Evolutionary conservation across 1,140 invertebrate genomes (phyloP).

Genomic region (Cotesia typhae): DNA sequence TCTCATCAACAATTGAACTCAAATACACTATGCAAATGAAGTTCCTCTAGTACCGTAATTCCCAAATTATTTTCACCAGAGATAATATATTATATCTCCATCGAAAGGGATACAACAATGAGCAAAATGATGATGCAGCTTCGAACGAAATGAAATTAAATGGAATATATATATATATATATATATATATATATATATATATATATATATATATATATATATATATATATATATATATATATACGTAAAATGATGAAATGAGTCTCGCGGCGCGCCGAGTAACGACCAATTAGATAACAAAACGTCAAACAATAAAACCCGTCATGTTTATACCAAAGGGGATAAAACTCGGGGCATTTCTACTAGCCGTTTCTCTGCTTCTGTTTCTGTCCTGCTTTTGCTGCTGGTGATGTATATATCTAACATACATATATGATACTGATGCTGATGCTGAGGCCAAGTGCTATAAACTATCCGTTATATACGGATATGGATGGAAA

Average conservation of each 20-base stretch:
- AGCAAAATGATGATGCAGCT: slow-evolving; percentile 12
- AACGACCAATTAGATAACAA: slow-evolving; percentile 63
- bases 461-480: slow-evolving; percentile 49
- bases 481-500: slow-evolving; percentile 48
- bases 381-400: slow-evolving; percentile 22
- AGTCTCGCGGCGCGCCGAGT: slow-evolving; percentile 49
- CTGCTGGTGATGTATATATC: no score
- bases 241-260: slow-evolving; percentile 38
- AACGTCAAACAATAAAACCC: slow-evolving; percentile 61
- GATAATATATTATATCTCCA: slow-evolving; percentile 20
- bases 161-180: slow-evolving; percentile 29
- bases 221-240: slow-evolving; percentile 26
- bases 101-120: slow-evolving; percentile 24
- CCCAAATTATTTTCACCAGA: neutral
- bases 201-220: slow-evolving; percentile 20
- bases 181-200: slow-evolving; percentile 24
- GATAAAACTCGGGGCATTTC: slow-evolving; percentile 49
- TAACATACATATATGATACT: slow-evolving; percentile 16
- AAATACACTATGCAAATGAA: no score
- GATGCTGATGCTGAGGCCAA: slow-evolving; percentile 29
- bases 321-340: slow-evolving; percentile 58
- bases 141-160: slow-evolving; percentile 44
- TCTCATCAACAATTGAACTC: no score
- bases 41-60: neutral
- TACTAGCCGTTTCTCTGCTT: slow-evolving; percentile 43